These are phyloP conservation scores for Meiosimyza platycephala DNA, from an alignment of 2,888 invertebrate species.

Conservation along the genomic window DNA sequence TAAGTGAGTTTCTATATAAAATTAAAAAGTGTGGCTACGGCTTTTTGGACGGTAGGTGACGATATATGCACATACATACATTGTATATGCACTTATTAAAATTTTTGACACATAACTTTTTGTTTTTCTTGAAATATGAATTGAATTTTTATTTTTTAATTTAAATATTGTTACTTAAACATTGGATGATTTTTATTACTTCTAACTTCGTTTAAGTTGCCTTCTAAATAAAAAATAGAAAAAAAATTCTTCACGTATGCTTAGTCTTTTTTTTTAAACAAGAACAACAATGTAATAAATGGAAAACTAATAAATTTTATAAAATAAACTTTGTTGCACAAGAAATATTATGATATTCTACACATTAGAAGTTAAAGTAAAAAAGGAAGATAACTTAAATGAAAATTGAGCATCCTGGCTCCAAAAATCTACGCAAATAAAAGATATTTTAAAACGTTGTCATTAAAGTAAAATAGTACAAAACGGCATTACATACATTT, in stretches of 20 bases:
- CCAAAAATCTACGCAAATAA: constrained; percentile 4
- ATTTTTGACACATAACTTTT: not conserved
- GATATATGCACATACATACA: not conserved
- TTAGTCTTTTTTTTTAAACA: constrained; percentile 1
- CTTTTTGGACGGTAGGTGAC: too few relatives aligned
- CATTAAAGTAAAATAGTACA: constrained; percentile 11
- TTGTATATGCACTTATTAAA: not conserved
- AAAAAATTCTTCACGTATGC: constrained; percentile 11
- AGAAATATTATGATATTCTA: not conserved
- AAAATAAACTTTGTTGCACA: constrained; percentile 29
- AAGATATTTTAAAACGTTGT: constrained; percentile 16
- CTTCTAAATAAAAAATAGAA: constrained; percentile 18
- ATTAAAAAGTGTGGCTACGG: too few relatives aligned
- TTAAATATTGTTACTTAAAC: constrained; percentile 15
- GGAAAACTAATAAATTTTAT: not conserved
- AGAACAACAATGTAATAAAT: not conserved
- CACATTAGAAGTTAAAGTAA: not conserved
- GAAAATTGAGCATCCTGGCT: constrained; percentile 12
- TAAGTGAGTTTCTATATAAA: too few relatives aligned
- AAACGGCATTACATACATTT: too few relatives aligned
- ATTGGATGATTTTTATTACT: constrained; percentile 11
- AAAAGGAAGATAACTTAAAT: not conserved
- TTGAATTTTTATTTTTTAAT: constrained; percentile 17
- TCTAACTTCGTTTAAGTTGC: constrained; percentile 15
- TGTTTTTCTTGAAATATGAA: not conserved